A percentile compares a stretch with the other conserved stretches of the same genome.
phyloP scores from a whole-genome alignment of 2,797 vertebrate genomes.

The Liasis olivaceus region DNA sequence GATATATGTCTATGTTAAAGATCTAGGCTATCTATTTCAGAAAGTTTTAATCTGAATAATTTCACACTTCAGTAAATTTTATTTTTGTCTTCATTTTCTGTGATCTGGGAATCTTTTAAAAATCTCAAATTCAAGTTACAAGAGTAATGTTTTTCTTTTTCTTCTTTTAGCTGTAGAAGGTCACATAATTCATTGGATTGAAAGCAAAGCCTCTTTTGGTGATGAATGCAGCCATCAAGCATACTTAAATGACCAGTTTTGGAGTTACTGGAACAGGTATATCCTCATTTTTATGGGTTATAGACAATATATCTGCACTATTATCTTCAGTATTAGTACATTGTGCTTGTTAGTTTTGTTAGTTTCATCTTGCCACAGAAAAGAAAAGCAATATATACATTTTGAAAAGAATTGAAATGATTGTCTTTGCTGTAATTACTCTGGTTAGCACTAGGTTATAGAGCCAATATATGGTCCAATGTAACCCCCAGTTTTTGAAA shows the following conservation, averaged over 20 bases:
- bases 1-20: neutral
- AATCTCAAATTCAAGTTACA: constrained; percentile 34
- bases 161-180: constrained; percentile 89
- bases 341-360: neutral
- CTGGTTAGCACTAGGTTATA: neutral
- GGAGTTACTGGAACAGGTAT: constrained; percentile 99
- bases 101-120: constrained; percentile 33
- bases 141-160: constrained; percentile 60
- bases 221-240: constrained; percentile 94
- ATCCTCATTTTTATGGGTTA: constrained; percentile 50
- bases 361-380: neutral
- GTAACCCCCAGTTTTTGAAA: neutral
- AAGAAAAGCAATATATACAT: neutral
- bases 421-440: neutral
- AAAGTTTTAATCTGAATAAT: neutral
- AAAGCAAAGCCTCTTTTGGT: constrained; percentile 99
- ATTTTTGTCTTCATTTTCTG: neutral
- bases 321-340: neutral
- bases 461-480: neutral
- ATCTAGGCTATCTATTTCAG: neutral
- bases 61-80: neutral
- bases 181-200: constrained; percentile 97
- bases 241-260: constrained; percentile 97
- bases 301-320: neutral
- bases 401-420: neutral